Percentiles rank a stretch among this genome's conserved stretches.
Evolutionary conservation across 2,888 invertebrate genomes (phyloP).

Genomic region (Laothoe populi): DNA sequence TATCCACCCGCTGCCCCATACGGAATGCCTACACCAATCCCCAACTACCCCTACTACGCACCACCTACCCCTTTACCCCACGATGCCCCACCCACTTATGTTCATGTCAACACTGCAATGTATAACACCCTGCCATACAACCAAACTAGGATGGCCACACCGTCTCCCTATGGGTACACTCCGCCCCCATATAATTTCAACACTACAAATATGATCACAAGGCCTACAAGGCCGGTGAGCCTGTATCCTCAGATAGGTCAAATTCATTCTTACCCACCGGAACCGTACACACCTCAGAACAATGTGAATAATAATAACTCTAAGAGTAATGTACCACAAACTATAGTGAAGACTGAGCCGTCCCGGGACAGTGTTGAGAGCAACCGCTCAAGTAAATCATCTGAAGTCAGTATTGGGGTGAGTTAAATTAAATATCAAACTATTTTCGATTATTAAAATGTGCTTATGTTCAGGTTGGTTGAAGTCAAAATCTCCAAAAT

Average conservation of each 20-base stretch:
- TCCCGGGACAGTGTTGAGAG: slow-evolving; percentile 58
- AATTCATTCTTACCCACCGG: slow-evolving; percentile 61
- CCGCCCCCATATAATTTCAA: slow-evolving; percentile 65
- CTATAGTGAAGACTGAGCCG: slow-evolving; percentile 55
- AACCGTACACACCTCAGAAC: slow-evolving; percentile 35
- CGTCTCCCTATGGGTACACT: slow-evolving; percentile 64
- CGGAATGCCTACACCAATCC: slow-evolving; percentile 49
- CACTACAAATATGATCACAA: slow-evolving; percentile 74
- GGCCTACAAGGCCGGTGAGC: slow-evolving; percentile 60
- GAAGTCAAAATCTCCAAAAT: too few species aligned
- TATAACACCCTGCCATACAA: slow-evolving; percentile 65
- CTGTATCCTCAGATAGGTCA: slow-evolving; percentile 69
- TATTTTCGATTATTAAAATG: too few species aligned
- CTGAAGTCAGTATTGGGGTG: slow-evolving; percentile 66
- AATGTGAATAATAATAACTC: slow-evolving; percentile 45
- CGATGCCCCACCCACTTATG: slow-evolving; percentile 54
- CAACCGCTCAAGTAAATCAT: slow-evolving; percentile 60
- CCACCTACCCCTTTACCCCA: slow-evolving; percentile 46
- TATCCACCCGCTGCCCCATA: slow-evolving; percentile 65
- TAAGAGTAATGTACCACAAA: slow-evolving; percentile 42
- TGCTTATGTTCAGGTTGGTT: too few species aligned
- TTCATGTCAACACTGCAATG: slow-evolving; percentile 52
- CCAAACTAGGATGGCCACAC: slow-evolving; percentile 73
- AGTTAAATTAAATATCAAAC: too few species aligned
- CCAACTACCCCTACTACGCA: slow-evolving; percentile 60